Conservation (phyloP, 2,888 invertebrate genomes). For the Epinotia bilunana region DNA sequence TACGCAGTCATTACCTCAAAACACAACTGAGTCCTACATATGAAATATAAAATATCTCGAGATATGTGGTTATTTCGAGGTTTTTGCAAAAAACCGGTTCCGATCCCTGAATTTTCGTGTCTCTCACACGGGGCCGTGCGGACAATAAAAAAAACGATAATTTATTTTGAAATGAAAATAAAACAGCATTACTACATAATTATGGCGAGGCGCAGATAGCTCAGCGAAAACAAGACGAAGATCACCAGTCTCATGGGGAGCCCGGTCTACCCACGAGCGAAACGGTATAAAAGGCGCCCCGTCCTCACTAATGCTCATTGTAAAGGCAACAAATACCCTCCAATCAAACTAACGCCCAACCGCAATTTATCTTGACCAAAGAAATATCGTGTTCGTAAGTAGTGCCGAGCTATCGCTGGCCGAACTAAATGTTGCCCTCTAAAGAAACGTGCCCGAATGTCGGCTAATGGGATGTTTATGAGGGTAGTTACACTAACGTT, state of each 20-base stretch:
- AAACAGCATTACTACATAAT: too few species aligned
- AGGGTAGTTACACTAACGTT: slow-evolving; percentile 3
- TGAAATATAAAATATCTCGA: too few species aligned
- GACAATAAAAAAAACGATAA: too few species aligned
- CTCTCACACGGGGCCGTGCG: too few species aligned
- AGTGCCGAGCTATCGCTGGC: slow-evolving; percentile 46
- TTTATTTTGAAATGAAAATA: too few species aligned
- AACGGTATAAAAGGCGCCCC: slow-evolving; percentile 51
- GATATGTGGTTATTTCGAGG: too few species aligned
- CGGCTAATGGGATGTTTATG: slow-evolving; percentile 43
- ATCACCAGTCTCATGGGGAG: neutral
- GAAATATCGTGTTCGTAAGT: slow-evolving; percentile 76
- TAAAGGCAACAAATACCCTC: slow-evolving; percentile 81
- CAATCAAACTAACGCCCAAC: slow-evolving; percentile 82
- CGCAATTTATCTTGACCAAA: slow-evolving; percentile 78
- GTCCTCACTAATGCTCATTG: slow-evolving; percentile 77
- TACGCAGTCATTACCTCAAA: too few species aligned
- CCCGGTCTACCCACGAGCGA: neutral
- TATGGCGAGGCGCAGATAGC: too few species aligned
- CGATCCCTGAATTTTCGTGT: too few species aligned
- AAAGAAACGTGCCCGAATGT: slow-evolving; percentile 56
- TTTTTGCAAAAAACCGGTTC: too few species aligned
- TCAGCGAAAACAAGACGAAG: neutral
- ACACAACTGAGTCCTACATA: too few species aligned
- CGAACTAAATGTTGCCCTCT: slow-evolving; percentile 56